These are phyloP conservation scores for Furcifer pardalis DNA, from an alignment of 2,797 vertebrate species.

Conservation along the genomic window DNA sequence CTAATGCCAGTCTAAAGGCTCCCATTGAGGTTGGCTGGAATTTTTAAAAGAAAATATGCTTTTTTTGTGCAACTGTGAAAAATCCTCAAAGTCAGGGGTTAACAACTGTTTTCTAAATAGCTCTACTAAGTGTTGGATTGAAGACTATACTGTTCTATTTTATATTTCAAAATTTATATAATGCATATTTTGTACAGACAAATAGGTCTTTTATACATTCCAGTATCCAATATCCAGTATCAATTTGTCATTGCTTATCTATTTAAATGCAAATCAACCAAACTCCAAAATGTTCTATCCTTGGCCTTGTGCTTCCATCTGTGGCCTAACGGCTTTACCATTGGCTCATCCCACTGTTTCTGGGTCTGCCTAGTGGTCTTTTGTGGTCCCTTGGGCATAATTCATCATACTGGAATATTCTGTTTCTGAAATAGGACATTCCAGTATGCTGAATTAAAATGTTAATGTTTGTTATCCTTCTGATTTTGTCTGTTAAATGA, in stretches of 20 bases:
- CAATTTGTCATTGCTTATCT: no score
- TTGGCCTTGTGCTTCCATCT: no score
- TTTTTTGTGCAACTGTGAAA: background rate
- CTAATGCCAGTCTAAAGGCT: background rate
- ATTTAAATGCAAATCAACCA: no score
- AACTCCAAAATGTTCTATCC: no score
- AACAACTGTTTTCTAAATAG: background rate
- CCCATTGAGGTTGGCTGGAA: background rate
- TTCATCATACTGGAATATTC: no score
- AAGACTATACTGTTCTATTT: background rate
- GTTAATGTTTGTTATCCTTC: background rate
- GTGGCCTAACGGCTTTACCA: no score
- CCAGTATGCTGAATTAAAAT: background rate
- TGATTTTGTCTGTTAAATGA: background rate
- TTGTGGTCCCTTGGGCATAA: no score
- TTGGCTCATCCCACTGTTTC: no score
- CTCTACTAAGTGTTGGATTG: background rate
- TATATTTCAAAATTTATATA: background rate
- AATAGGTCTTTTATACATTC: no score
- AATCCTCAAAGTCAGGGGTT: background rate
- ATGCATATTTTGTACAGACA: background rate
- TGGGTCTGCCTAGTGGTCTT: no score
- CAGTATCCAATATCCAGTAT: no score
- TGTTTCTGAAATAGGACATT: no score
- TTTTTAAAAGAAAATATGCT: background rate